A percentile compares a stretch with the other conserved stretches of the same genome.
Evolutionary conservation across 2,113 vertebrate genomes (phyloP).

Genomic region (Pitta sordida): DNA sequence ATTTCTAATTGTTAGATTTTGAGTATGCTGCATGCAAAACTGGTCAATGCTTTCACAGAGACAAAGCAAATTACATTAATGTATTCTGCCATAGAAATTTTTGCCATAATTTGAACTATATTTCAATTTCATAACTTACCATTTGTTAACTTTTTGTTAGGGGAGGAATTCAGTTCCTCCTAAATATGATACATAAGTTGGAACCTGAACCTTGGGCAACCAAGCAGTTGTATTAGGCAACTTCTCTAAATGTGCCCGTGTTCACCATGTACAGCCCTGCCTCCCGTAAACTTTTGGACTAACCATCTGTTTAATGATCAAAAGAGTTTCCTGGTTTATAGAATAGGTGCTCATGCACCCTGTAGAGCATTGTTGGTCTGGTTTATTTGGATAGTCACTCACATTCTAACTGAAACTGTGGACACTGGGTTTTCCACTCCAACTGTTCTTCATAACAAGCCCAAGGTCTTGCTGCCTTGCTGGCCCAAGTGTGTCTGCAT

Average conservation of each 20-base stretch:
- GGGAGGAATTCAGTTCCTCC: background rate
- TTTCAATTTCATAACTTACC: background rate
- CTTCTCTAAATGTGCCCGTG: background rate
- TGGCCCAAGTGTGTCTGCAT: background rate
- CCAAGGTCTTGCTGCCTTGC: background rate
- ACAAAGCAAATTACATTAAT: background rate
- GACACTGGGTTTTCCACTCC: background rate
- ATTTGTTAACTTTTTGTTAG: background rate
- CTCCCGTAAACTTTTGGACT: background rate
- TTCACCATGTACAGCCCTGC: background rate
- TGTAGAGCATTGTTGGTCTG: fast-evolving
- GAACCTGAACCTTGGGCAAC: background rate
- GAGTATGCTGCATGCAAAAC: background rate
- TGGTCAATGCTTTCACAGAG: background rate
- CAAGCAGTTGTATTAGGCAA: background rate
- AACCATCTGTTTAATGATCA: background rate
- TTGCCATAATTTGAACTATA: background rate
- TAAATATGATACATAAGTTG: background rate
- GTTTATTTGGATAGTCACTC: background rate
- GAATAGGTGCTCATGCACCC: background rate
- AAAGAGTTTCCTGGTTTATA: background rate
- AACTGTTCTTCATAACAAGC: background rate
- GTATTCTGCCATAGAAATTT: background rate
- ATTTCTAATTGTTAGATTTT: conserved; percentile 50
- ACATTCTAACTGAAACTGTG: background rate